Evolutionary conservation across 2,888 invertebrate genomes (phyloP).

Genomic region (Cylindroiulus punctatus): DNA sequence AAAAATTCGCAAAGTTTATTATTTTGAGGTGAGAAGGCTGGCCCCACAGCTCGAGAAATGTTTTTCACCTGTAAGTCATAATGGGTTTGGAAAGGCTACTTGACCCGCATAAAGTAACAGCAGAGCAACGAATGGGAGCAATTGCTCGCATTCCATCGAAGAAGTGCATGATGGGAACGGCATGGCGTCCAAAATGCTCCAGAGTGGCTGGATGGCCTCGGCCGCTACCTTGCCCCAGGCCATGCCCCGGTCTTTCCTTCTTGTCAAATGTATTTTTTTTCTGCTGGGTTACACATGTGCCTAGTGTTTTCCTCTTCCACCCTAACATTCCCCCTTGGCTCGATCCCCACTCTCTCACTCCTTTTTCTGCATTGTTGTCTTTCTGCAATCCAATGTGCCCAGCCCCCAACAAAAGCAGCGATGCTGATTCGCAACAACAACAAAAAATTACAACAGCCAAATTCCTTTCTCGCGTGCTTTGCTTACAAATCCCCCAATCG

Average conservation of each 20-base stretch:
- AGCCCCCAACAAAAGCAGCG: constrained; percentile 36
- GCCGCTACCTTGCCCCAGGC: constrained; percentile 53
- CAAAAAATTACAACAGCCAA: background rate
- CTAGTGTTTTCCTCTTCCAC: constrained; percentile 22
- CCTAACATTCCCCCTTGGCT: background rate
- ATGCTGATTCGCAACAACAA: constrained; percentile 17
- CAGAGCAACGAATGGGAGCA: background rate
- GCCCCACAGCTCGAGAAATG: no score
- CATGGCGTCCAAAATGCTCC: background rate
- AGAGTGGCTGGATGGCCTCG: constrained; percentile 43
- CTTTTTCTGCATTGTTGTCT: constrained; percentile 30
- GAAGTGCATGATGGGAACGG: background rate
- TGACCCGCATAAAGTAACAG: background rate
- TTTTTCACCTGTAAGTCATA: no score
- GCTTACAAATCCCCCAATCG: constrained; percentile 16
- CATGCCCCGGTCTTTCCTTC: constrained; percentile 54
- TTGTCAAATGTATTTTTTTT: constrained; percentile 38
- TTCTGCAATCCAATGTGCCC: constrained; percentile 37
- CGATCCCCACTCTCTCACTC: constrained; percentile 36
- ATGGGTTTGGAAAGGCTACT: no score
- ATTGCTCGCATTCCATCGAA: background rate
- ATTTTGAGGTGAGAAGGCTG: no score
- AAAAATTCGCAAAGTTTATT: no score
- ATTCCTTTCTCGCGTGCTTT: constrained; percentile 52
- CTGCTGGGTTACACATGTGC: background rate